Base-by-base conservation (phyloP, 2,888 invertebrate genomes). In the Gonocerus acuteangulatus region DNA sequence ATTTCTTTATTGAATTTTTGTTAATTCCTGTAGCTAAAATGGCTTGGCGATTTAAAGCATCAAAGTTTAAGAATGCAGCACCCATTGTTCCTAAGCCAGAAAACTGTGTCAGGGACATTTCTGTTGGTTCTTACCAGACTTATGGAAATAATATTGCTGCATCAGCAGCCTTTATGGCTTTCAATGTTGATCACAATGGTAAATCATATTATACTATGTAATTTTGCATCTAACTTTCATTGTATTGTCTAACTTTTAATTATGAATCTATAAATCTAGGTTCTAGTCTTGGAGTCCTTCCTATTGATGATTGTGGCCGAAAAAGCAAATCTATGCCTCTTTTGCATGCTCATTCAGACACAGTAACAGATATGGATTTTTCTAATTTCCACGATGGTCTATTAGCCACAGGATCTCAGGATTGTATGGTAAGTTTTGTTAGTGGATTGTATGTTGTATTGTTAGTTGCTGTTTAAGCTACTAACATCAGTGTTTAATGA, bases 31-130 rank as follows among this genome's bases (percentile, higher is more conserved):
- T n/a, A n/a, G n/a, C n/a, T n/a, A 74, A 70, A 66, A 91, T 92
- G 91, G 89, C 91, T 76, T 91, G 91, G 89, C 82, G 94, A 77
- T 95, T 95, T 78, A 95, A 95, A 81, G 92, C 93, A 74, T 95
- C 95, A 66, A 96, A 96, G 77, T 96, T 92, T 77, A 96, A 95
- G 82, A 96, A 96, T 86, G 93, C 95, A 67, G 88, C 92, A 69
- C 94, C 95, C 45, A 93, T 94, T 72, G 87, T 93, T 71, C 94
- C 95, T 39, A 95, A 95, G 74, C 92, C 93, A 63, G 95, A 95
- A 80, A 87, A 89, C 68, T 85, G 78, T 67, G 82, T 89, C 68
- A 82, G 90, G 68, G 95, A 95, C 74, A 83, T 96, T 69, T 87
- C 86, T 71, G 90, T 95, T 62, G 94, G 93, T 23, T 92, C 90